Evolutionary conservation across 2,113 vertebrate species (phyloP).

Genomic region (Bubo blakistoni): DNA sequence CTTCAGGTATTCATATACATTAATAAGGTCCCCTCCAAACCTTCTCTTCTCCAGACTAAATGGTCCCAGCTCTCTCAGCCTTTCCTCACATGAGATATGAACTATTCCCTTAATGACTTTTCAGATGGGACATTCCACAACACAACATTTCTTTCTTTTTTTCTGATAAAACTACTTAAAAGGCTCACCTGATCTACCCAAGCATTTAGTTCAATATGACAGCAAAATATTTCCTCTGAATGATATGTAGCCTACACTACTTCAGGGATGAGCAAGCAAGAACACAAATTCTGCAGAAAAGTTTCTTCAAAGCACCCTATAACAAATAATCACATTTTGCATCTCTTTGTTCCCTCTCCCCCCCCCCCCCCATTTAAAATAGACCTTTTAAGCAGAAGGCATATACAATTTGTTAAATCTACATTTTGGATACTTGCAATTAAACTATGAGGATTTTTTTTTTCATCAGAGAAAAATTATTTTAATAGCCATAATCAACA

Average conservation of each 20-base stretch:
- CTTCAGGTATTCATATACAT: not conserved
- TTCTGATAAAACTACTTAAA: not conserved
- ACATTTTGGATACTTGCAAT: constrained; percentile 51
- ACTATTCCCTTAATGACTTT: not conserved
- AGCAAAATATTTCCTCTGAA: not conserved
- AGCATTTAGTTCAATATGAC: not conserved
- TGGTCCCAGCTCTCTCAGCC: not conserved
- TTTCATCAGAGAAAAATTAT: constrained; percentile 64
- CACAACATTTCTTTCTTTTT: not conserved
- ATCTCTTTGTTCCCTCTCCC: not conserved
- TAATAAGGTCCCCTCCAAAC: not conserved
- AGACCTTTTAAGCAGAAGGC: not conserved
- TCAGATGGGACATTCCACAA: not conserved
- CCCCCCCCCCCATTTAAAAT: not conserved
- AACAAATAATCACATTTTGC: not conserved
- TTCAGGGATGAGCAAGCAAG: not conserved
- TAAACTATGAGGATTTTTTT: constrained; percentile 21
- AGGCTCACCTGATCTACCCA: not conserved
- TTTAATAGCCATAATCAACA: constrained; percentile 71
- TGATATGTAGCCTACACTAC: not conserved
- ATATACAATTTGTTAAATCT: constrained; percentile 6
- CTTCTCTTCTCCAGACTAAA: not conserved
- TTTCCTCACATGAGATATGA: not conserved
- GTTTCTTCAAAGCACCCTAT: not conserved
- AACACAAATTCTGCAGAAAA: not conserved